These are phyloP conservation scores for Callithrix jacchus DNA, from an alignment of 2,113 vertebrate genomes.

Conservation along the genomic window DNA sequence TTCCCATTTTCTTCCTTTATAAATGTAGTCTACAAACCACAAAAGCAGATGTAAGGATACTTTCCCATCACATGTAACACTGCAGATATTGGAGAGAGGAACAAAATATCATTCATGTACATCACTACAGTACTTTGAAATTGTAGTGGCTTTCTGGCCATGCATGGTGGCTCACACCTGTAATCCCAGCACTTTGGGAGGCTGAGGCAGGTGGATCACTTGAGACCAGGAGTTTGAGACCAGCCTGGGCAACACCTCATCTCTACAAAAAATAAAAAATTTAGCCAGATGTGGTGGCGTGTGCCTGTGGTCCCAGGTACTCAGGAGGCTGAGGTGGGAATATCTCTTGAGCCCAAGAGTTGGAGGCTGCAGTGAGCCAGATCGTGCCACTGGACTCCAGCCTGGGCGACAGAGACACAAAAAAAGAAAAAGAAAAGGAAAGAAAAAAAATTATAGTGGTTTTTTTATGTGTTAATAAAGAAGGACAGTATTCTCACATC, in stretches of 20 bases:
- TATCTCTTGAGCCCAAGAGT: neutral
- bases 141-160: neutral
- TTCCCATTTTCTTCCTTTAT: neutral
- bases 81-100: neutral
- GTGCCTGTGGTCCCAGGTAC: neutral
- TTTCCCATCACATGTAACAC: neutral
- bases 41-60: neutral
- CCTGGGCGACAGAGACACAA: neutral
- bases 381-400: neutral
- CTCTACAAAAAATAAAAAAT: neutral
- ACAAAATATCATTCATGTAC: neutral
- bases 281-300: neutral
- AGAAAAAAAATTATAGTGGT: neutral
- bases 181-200: neutral
- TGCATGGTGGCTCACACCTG: neutral
- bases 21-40: neutral
- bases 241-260: neutral
- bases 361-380: neutral
- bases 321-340: neutral
- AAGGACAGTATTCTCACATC: neutral
- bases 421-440: neutral
- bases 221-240: neutral
- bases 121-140: neutral
- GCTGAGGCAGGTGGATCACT: neutral
- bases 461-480: too few relatives aligned